Conservation (phyloP, 2,888 invertebrate genomes). For the Nephrotoma appendiculata region DNA sequence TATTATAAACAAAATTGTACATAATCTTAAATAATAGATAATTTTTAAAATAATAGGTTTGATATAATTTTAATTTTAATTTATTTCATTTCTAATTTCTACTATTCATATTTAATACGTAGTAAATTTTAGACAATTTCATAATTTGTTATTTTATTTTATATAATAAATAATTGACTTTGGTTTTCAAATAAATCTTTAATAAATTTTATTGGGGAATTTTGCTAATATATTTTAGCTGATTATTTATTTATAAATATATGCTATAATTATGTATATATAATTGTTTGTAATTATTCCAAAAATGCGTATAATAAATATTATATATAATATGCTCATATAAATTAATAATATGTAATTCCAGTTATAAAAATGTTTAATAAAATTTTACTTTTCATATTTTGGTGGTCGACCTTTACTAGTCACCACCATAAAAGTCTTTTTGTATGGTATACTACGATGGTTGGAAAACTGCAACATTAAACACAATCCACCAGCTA, state of each 20-base stretch:
- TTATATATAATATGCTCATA: neutral
- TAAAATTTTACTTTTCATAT: neutral
- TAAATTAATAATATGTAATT: neutral
- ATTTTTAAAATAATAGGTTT: neutral
- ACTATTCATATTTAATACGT: neutral
- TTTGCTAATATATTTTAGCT: neutral
- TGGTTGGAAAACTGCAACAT: too few species aligned
- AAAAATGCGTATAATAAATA: neutral
- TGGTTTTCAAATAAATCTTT: neutral
- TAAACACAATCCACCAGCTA: too few species aligned
- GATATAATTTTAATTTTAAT: neutral
- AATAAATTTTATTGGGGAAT: neutral
- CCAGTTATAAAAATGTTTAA: neutral
- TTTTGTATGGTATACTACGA: too few species aligned
- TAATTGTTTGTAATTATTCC: neutral
- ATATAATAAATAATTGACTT: neutral
- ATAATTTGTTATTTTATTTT: neutral
- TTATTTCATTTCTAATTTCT: neutral
- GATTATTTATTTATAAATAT: neutral
- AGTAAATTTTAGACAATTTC: neutral
- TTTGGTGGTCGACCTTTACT: neutral
- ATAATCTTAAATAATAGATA: neutral
- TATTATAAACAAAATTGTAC: neutral
- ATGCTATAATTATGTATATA: neutral
- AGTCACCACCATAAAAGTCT: neutral